phyloP scores from a whole-genome alignment of 2,888 invertebrate genomes.

The Eulithis testata region DNA sequence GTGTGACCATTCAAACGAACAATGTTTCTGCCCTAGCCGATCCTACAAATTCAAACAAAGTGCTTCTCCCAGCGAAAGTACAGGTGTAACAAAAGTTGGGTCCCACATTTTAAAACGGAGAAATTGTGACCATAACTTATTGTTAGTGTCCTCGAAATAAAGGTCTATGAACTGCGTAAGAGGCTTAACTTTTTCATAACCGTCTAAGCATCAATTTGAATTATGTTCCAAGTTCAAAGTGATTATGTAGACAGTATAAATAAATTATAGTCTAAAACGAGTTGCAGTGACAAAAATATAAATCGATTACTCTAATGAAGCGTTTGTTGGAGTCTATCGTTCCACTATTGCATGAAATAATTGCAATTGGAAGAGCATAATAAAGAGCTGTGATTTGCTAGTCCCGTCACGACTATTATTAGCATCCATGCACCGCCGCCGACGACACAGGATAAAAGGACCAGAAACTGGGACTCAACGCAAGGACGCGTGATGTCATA shows the following conservation, averaged over 20 bases:
- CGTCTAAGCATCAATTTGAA: constrained; percentile 61
- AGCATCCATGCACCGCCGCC: constrained; percentile 54
- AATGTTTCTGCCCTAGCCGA: constrained; percentile 62
- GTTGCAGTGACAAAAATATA: constrained; percentile 47
- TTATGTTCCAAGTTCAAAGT: constrained; percentile 72
- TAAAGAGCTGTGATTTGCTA: constrained; percentile 46
- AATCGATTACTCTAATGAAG: constrained; percentile 25
- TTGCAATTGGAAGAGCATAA: constrained; percentile 37
- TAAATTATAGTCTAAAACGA: constrained; percentile 37
- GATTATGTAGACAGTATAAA: constrained; percentile 45
- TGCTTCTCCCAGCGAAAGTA: constrained; percentile 54
- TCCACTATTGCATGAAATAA: constrained; percentile 41
- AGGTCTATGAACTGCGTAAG: constrained; percentile 54
- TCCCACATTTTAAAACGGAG: constrained; percentile 23
- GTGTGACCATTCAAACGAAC: constrained; percentile 57
- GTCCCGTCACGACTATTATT: constrained; percentile 66
- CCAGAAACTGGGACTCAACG: constrained; percentile 74
- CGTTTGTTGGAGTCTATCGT: constrained; percentile 47
- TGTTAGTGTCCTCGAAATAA: constrained; percentile 41
- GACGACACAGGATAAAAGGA: constrained; percentile 79
- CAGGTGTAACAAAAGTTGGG: constrained; percentile 38
- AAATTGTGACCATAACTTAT: constrained; percentile 26
- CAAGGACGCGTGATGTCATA: constrained; percentile 81
- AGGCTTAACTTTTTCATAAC: constrained; percentile 54
- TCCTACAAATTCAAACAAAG: constrained; percentile 67